Conservation (phyloP, 1,140 invertebrate species). For the Meloidogyne hapla region DNA sequence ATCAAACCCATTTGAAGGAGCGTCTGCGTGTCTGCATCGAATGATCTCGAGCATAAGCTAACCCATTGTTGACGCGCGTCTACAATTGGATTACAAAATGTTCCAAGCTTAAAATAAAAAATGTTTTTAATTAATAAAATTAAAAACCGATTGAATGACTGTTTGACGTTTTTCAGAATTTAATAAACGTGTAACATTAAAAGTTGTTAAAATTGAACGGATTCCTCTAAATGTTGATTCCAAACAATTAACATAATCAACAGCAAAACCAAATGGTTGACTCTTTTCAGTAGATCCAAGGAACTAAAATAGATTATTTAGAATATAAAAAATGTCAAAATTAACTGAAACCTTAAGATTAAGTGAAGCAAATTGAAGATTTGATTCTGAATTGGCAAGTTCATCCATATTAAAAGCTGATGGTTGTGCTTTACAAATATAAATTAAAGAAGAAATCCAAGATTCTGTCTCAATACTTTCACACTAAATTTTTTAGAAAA, state of each 20-base stretch:
- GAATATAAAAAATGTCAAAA: not conserved
- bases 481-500: not conserved
- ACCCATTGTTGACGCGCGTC: constrained; percentile 27
- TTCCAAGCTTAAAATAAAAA: constrained; percentile 5
- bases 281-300: constrained; percentile 19
- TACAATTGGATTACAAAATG: constrained; percentile 7
- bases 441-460: constrained; percentile 20
- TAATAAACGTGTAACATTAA: constrained; percentile 7
- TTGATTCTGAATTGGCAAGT: not conserved
- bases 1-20: constrained; percentile 24
- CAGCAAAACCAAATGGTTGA: constrained; percentile 22
- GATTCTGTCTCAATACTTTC: constrained; percentile 31
- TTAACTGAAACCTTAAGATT: constrained; percentile 7
- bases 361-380: constrained; percentile 21
- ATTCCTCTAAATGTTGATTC: not conserved
- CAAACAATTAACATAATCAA: constrained; percentile 21
- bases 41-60: constrained; percentile 22
- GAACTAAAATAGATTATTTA: constrained; percentile 15
- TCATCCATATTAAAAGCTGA: not conserved
- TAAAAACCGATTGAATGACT: constrained; percentile 11
- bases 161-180: not conserved
- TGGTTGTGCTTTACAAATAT: constrained; percentile 23
- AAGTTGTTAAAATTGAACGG: constrained; percentile 19
- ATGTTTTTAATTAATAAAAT: not conserved
- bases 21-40: constrained; percentile 34